These are phyloP conservation scores for Spea hammondii DNA, from an alignment of 2,797 vertebrate genomes.

Conservation along the genomic window DNA sequence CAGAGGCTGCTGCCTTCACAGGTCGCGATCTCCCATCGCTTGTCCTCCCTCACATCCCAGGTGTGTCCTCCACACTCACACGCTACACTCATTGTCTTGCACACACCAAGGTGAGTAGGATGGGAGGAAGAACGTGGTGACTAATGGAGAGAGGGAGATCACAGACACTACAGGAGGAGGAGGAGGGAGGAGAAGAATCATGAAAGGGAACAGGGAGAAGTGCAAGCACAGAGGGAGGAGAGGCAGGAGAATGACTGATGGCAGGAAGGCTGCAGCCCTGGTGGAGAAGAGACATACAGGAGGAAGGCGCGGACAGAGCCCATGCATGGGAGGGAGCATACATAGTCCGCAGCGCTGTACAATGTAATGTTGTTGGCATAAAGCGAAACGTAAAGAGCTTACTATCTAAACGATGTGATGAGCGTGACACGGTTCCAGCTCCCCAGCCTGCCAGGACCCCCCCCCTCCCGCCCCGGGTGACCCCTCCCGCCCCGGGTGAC, in stretches of 20 bases:
- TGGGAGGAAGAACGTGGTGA: background rate
- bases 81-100: slow-evolving; percentile 37
- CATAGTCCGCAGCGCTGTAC: too few relatives aligned
- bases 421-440: too few relatives aligned
- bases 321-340: too few relatives aligned
- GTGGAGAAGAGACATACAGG: background rate
- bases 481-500: too few relatives aligned
- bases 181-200: background rate
- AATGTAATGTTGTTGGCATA: too few relatives aligned
- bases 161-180: slow-evolving; percentile 14
- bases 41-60: slow-evolving; percentile 8
- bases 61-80: slow-evolving; percentile 19
- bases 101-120: slow-evolving; percentile 46
- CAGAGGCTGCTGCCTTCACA: slow-evolving; percentile 2
- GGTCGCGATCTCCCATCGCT: slow-evolving; percentile 23
- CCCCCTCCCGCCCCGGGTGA: too few relatives aligned
- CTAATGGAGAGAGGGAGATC: background rate
- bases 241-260: background rate
- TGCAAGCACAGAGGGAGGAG: slow-evolving; percentile 8
- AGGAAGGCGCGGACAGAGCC: background rate
- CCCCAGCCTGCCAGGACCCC: too few relatives aligned
- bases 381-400: too few relatives aligned
- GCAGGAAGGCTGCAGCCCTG: background rate
- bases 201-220: background rate
- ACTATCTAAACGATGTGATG: too few relatives aligned